These are phyloP conservation scores for Reticulitermes speratus DNA, from an alignment of 1,140 invertebrate genomes.

Conservation along the genomic window DNA sequence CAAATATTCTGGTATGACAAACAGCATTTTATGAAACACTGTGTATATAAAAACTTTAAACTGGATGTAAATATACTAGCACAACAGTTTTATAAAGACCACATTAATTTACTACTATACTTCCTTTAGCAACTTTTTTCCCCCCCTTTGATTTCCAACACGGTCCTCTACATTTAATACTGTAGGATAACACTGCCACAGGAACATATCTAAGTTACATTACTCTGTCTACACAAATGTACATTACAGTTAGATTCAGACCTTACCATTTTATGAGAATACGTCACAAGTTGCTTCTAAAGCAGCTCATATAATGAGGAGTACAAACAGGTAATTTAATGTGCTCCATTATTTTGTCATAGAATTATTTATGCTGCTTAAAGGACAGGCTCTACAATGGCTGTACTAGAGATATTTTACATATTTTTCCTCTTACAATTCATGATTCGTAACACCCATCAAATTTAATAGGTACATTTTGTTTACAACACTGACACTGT, in stretches of 20 bases:
- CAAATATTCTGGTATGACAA: not conserved
- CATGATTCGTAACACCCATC: not conserved
- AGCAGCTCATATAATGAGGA: too few relatives aligned
- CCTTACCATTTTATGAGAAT: too few relatives aligned
- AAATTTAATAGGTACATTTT: not conserved
- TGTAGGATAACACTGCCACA: not conserved
- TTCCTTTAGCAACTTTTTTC: not conserved
- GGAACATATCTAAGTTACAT: not conserved
- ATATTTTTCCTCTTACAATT: not conserved
- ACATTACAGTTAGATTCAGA: not conserved
- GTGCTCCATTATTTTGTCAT: too few relatives aligned
- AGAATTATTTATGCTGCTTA: not conserved
- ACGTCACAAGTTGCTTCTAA: too few relatives aligned
- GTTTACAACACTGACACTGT: not conserved
- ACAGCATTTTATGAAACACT: constrained; percentile 6
- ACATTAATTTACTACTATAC: not conserved
- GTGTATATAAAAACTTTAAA: constrained; percentile 9
- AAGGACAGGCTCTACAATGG: not conserved
- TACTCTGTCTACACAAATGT: constrained; percentile 4
- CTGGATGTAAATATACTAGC: not conserved
- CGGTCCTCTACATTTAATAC: not conserved
- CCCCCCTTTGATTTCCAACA: not conserved
- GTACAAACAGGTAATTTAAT: too few relatives aligned
- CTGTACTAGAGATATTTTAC: constrained; percentile 1
- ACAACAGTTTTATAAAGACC: constrained; percentile 13